Conservation (phyloP, 2,113 vertebrate species). For the Tautogolabrus adspersus region DNA sequence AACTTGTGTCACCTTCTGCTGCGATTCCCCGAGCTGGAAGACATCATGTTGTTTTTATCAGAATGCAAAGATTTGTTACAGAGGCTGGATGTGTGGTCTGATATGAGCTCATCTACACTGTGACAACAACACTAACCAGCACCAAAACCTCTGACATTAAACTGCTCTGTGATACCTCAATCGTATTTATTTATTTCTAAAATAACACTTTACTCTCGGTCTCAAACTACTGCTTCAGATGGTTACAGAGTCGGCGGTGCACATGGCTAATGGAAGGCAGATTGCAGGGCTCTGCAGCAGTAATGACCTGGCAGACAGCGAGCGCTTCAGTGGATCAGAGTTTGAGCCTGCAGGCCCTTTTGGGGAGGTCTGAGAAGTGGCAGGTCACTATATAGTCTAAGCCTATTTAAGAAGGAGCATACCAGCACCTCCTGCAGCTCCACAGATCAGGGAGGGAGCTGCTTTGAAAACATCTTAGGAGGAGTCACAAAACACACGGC, state of each 20-base stretch:
- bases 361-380: slow-evolving; percentile 75
- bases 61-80: slow-evolving; percentile 44
- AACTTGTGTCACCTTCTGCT: slow-evolving; percentile 18
- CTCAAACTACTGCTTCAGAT: slow-evolving; percentile 52
- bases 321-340: slow-evolving; percentile 64
- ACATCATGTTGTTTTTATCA: slow-evolving; percentile 57
- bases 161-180: slow-evolving; percentile 73
- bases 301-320: slow-evolving; percentile 72
- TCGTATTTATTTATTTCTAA: slow-evolving; percentile 54
- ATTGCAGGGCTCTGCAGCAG: slow-evolving; percentile 63
- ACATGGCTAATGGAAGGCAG: slow-evolving; percentile 74
- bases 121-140: slow-evolving; percentile 76
- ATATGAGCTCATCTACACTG: slow-evolving; percentile 69
- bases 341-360: slow-evolving; percentile 67
- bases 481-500: slow-evolving; percentile 54
- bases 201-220: slow-evolving; percentile 55
- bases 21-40: slow-evolving; percentile 33
- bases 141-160: slow-evolving; percentile 76
- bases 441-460: slow-evolving; percentile 47
- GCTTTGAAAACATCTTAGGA: slow-evolving; percentile 62
- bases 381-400: slow-evolving; percentile 74
- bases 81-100: slow-evolving; percentile 76
- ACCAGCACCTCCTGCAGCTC: slow-evolving; percentile 70
- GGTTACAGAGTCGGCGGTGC: slow-evolving; percentile 54
- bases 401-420: slow-evolving; percentile 70